Percentiles rank a stretch among this genome's conserved stretches.
These are phyloP conservation scores for Papilio glaucus DNA, from an alignment of 1,140 invertebrate genomes.

Conservation along the genomic window DNA sequence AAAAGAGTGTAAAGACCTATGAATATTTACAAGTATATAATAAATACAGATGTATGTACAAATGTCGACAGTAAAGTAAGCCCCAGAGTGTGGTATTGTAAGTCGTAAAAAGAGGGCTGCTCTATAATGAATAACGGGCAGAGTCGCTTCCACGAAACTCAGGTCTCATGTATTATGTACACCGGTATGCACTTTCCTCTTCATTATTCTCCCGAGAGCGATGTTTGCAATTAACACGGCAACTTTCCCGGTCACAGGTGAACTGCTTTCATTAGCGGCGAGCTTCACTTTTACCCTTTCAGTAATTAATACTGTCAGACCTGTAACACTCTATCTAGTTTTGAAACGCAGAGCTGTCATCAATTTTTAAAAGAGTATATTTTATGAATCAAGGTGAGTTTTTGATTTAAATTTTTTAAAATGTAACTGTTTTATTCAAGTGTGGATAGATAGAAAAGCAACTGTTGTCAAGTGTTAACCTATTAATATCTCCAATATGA, in stretches of 20 bases:
- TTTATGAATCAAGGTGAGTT: too few relatives aligned
- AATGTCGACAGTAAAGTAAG: background rate
- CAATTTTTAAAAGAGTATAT: background rate
- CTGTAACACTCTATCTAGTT: conserved; percentile 33
- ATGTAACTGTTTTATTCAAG: too few relatives aligned
- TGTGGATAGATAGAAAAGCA: too few relatives aligned
- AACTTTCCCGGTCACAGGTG: conserved; percentile 46
- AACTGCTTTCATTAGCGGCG: conserved; percentile 54
- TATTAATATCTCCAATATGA: too few relatives aligned
- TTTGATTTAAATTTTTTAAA: too few relatives aligned
- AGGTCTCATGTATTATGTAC: conserved; percentile 45
- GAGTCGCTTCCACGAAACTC: conserved; percentile 47
- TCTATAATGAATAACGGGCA: conserved; percentile 49
- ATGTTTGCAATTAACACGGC: conserved; percentile 49
- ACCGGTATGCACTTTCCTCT: conserved; percentile 59
- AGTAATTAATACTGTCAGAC: conserved; percentile 36
- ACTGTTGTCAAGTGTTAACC: too few relatives aligned
- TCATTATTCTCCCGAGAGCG: conserved; percentile 47
- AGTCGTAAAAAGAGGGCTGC: conserved; percentile 41
- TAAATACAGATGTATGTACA: conserved; percentile 9
- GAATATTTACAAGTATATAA: background rate
- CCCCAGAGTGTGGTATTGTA: conserved; percentile 41
- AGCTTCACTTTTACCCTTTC: conserved; percentile 36
- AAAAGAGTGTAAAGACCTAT: too few relatives aligned
- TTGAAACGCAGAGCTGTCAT: conserved; percentile 6